phyloP scores from a whole-genome alignment of 2,113 vertebrate species.

The Amphiprion ocellaris region DNA sequence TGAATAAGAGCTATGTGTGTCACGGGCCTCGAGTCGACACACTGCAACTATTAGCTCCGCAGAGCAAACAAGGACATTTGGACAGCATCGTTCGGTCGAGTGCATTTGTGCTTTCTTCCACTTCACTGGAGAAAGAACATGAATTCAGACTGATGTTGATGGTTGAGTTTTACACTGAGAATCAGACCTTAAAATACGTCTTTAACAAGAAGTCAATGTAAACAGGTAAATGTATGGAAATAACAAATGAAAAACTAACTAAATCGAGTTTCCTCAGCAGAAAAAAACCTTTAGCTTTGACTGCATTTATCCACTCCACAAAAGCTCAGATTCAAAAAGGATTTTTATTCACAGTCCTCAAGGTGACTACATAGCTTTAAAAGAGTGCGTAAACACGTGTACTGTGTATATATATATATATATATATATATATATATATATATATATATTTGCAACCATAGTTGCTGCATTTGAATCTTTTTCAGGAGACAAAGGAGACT shows the following conservation, averaged over 20 bases:
- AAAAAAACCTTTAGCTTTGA: neutral
- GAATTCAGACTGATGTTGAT: conserved; percentile 17
- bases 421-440: too few species aligned
- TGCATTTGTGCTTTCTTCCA: conserved; percentile 31
- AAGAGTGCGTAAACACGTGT: neutral
- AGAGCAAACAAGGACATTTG: conserved; percentile 32
- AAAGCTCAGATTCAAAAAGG: neutral
- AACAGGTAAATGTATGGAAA: neutral
- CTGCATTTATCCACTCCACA: neutral
- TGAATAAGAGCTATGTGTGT: conserved; percentile 29
- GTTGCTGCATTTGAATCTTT: too few species aligned
- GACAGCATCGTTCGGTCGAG: conserved; percentile 8
- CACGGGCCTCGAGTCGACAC: neutral
- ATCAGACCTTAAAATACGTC: neutral
- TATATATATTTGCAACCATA: too few species aligned
- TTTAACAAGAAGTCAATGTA: neutral
- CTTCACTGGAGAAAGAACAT: conserved; percentile 15
- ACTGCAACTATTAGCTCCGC: neutral
- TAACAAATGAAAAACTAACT: neutral
- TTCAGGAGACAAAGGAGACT: too few species aligned
- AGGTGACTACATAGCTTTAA: neutral
- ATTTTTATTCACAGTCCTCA: conserved; percentile 1
- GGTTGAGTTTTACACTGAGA: neutral
- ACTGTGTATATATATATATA: too few species aligned
- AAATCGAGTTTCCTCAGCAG: neutral